Evolutionary conservation across 53 echinoderm and acorn worm genomes (phyloP).

Genomic region (Zoroaster sp.): DNA sequence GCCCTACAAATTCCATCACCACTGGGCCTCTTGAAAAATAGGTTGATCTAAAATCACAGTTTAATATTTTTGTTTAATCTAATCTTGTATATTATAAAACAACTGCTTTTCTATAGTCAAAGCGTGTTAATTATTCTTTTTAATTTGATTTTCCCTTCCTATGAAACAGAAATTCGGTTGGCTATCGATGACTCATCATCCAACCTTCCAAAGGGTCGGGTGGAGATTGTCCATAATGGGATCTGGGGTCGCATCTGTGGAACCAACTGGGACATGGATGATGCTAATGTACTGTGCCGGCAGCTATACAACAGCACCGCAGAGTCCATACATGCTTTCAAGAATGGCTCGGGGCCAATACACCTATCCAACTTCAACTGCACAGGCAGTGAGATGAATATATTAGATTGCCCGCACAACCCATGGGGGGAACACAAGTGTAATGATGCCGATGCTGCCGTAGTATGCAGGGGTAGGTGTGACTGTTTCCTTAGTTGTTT

Average conservation of each 20-base stretch:
- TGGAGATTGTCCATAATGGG: conserved; percentile 85
- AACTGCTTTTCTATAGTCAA: no score
- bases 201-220: conserved; percentile 74
- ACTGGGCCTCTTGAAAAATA: no score
- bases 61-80: no score
- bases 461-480: conserved; percentile 75
- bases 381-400: conserved; percentile 60
- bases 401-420: conserved; percentile 52
- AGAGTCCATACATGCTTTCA: conserved; percentile 40
- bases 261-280: conserved; percentile 65
- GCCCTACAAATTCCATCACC: no score
- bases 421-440: conserved; percentile 41
- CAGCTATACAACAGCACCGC: conserved; percentile 87
- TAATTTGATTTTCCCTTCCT: not conserved
- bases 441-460: conserved; percentile 62
- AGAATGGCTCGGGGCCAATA: conserved; percentile 45
- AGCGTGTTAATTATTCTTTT: no score
- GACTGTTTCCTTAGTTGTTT: not conserved
- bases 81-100: no score
- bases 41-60: no score
- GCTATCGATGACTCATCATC: conserved; percentile 57
- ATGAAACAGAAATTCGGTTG: conserved; percentile 72
- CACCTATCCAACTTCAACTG: conserved; percentile 64
- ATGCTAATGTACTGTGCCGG: conserved; percentile 79
- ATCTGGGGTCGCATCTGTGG: conserved; percentile 82